Percentiles rank a stretch among this genome's conserved stretches.
phyloP scores from a whole-genome alignment of 1,140 invertebrate genomes.

The Drosophila ironensis region DNA sequence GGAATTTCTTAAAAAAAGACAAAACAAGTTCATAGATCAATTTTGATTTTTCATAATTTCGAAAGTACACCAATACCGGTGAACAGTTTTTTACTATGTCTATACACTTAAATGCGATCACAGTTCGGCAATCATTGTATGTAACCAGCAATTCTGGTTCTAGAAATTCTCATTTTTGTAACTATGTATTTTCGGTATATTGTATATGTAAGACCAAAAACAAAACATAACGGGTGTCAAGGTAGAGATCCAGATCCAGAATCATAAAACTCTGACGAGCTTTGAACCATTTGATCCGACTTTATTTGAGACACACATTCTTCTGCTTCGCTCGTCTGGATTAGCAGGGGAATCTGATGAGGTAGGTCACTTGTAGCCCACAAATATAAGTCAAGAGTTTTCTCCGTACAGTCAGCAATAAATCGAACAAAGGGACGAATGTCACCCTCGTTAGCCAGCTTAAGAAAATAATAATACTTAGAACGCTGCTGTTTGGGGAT shows the following conservation, averaged over 20 bases:
- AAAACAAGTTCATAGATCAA: no score
- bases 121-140: constrained; percentile 41
- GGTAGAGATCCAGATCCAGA: constrained; percentile 56
- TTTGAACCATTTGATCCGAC: constrained; percentile 18
- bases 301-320: constrained; percentile 53
- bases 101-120: constrained; percentile 64
- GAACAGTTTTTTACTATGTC: no score
- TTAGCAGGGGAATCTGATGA: constrained; percentile 84
- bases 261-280: constrained; percentile 42
- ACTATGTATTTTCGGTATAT: no score
- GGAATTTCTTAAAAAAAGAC: no score
- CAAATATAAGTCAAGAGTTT: constrained; percentile 96
- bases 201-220: constrained; percentile 8
- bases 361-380: constrained; percentile 88
- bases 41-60: no score
- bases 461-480: constrained; percentile 92
- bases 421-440: constrained; percentile 96
- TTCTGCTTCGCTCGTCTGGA: constrained; percentile 62
- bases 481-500: constrained; percentile 95
- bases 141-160: constrained; percentile 1
- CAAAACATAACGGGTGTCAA: constrained; percentile 47
- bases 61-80: no score
- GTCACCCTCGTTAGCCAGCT: constrained; percentile 95
- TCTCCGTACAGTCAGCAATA: constrained; percentile 96
- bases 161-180: no score